phyloP scores from a whole-genome alignment of 2,888 invertebrate genomes.

The Phoenoteleia sp. region DNA sequence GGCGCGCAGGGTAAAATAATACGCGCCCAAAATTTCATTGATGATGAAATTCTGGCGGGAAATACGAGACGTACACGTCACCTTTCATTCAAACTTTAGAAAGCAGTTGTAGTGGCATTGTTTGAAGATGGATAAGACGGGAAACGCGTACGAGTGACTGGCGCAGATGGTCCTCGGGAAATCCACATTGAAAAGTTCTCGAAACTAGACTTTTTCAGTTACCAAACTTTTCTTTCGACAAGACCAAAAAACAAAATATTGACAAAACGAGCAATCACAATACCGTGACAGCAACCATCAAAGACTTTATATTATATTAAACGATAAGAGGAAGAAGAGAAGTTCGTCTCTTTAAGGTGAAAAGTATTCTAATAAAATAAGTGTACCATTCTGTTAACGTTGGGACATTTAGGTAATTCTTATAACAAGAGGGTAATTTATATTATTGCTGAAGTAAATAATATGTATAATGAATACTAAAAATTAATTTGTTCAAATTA shows the following conservation, averaged over 20 bases:
- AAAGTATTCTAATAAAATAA: too few species aligned
- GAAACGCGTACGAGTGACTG: constrained; percentile 60
- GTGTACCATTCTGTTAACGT: too few species aligned
- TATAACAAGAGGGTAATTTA: too few species aligned
- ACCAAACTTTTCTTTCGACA: constrained; percentile 61
- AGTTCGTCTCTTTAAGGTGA: too few species aligned
- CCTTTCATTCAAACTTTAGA: constrained; percentile 70
- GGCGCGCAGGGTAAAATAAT: background rate
- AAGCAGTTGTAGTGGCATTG: constrained; percentile 65
- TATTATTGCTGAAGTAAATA: too few species aligned
- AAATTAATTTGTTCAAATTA: too few species aligned
- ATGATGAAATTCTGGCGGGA: constrained; percentile 22
- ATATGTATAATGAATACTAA: too few species aligned
- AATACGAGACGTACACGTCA: constrained; percentile 44
- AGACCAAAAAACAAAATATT: constrained; percentile 39
- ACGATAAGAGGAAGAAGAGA: background rate
- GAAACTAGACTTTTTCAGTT: constrained; percentile 52
- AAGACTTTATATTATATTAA: background rate
- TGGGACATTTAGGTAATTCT: too few species aligned
- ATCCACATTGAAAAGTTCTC: constrained; percentile 69
- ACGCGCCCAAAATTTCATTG: constrained; percentile 16
- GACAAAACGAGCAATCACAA: constrained; percentile 3
- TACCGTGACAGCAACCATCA: background rate
- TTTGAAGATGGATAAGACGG: constrained; percentile 70
- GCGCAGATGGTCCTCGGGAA: constrained; percentile 63